These are phyloP conservation scores for Pantherophis vulpinus DNA, from an alignment of 2,797 vertebrate genomes.

Conservation along the genomic window DNA sequence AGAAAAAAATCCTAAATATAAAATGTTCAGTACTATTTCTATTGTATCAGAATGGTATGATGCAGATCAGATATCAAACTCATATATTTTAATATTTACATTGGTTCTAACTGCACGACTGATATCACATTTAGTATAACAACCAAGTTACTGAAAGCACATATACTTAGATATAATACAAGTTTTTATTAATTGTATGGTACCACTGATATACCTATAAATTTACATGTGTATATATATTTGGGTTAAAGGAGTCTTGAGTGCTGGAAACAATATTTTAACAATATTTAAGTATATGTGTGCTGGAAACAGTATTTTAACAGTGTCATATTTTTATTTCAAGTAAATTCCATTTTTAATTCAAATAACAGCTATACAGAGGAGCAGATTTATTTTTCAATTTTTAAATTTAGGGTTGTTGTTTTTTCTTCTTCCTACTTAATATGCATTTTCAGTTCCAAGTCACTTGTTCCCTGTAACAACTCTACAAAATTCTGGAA, in stretches of 20 bases:
- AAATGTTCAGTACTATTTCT: neutral
- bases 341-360: neutral
- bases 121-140: neutral
- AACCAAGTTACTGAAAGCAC: neutral
- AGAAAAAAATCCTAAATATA: neutral
- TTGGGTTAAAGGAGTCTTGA: neutral
- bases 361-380: neutral
- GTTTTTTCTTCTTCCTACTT: neutral
- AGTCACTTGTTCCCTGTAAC: neutral
- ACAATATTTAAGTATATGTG: neutral
- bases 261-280: neutral
- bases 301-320: neutral
- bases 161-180: neutral
- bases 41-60: neutral
- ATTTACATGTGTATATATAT: neutral
- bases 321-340: neutral
- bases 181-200: neutral
- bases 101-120: neutral
- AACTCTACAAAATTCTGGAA: neutral
- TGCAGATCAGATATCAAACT: neutral
- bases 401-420: neutral
- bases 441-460: neutral
- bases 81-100: neutral
- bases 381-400: neutral
- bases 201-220: neutral